Evolutionary conservation across 92 coral and sea anemone genomes (phyloP), one percentile per base, ranked within the genome.

Genomic region (Parazoanthus darwini): DNA sequence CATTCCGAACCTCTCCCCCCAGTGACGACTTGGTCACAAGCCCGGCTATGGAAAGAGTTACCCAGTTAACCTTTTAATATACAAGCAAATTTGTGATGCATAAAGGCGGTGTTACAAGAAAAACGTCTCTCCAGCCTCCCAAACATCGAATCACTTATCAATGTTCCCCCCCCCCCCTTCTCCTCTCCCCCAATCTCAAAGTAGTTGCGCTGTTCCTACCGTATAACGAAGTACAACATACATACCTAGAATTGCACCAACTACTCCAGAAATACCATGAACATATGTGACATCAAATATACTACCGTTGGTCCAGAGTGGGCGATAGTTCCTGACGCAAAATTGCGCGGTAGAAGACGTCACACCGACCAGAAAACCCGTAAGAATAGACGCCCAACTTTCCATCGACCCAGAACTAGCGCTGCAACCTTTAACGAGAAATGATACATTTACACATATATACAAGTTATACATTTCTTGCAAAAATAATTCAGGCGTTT

Each of bases 321-420:
- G 93, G 18, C 80, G 91, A 82, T 81, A 90, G 35, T 89, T 91
- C 85, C 93, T 93, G 36, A 89, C 93, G 35, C 89, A 90, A 50
- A 84, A 91, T 26, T 82, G 92, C 35, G 88, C 79, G 33, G 86
- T 81, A 13, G 94, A 89, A 72, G 99, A 95, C 71, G 91, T 89
- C 78, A 91, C 43, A 44, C 99, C 98, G 43, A 89, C 85, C 11
- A 93, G 42, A 16, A 92, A 56, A 22, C 99, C 99, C 36, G 86
- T 86, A n/a, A 97, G 79, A 71, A 95, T 20, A 3, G 99, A 81
- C 2, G 96, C 96, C 99, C 99, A 97, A 68, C 91, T 82, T 20
- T 93, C 98, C 73, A 97, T 82, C 80, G 95, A 94, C n/a, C 96
- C 98, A 86, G 96, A 90, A 22, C 92, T 92, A 37, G 98, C 91